Evolutionary conservation across 2,888 invertebrate genomes (phyloP), one percentile per base, ranked within the genome.

Genomic region (Agrotis puta): DNA sequence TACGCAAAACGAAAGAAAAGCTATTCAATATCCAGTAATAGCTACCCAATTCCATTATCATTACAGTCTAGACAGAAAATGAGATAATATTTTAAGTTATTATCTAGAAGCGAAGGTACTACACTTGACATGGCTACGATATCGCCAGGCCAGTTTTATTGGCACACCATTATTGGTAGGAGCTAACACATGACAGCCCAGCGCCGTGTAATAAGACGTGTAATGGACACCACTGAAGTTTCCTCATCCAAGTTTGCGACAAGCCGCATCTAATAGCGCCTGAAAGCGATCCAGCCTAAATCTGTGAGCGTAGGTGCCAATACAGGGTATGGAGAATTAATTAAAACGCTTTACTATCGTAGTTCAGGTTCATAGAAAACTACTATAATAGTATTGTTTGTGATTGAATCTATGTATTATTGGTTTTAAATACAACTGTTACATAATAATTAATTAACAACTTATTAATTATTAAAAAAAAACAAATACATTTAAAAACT

Each of bases 181-280:
- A 72, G 24, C 74, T n/a, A 70, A 70, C 62, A 81, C 67, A 74
- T 78, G 83, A 76, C 81, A 82, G 56, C 64, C 64, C 74, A 68
- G 81, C 70, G 76, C 65, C 75, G 78, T 80, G 79, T 85, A 87
- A 86, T 86, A 86, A 87, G 88, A 88, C 86, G 84, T 88, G 88
- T 90, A 92, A 91, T 91, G 92, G 90, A 91, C 91, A 89, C 85
- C 85, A 87, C 84, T 84, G 86, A 94, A 94, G 91, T 94, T 94
- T 94, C 90, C 92, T 92, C 92, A 94, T 94, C 92, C 90, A 94
- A 94, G 93, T 94, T 94, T 91, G 87, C 78, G 79, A 83, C 88
- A 75, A 87, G 85, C 89, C 82, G 88, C 85, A 86, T 88, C 88
- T 90, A 91, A 92, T 91, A 89, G 87, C 84, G 87, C 87, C 88